A percentile compares a stretch with the other conserved stretches of the same genome.
Evolutionary conservation across 2,113 vertebrate genomes (phyloP).

Genomic region (Lethenteron reissneri): DNA sequence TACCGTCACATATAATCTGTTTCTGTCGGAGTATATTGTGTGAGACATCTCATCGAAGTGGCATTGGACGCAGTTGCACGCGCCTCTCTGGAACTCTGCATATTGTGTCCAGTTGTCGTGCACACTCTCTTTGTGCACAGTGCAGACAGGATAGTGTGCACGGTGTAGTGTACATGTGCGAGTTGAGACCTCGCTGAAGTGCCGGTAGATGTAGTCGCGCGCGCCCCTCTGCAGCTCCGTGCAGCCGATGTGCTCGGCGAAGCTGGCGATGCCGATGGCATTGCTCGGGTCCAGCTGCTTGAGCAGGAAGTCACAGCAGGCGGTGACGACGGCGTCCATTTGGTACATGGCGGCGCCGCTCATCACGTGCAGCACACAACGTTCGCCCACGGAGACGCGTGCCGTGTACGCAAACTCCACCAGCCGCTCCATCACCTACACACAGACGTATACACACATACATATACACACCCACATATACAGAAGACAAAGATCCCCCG

Average conservation of each 20-base stretch:
- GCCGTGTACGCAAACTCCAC: conserved; percentile 84
- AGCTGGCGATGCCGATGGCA: conserved; percentile 78
- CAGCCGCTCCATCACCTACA: conserved; percentile 47
- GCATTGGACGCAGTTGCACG: too few relatives aligned
- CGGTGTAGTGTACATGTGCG: too few relatives aligned
- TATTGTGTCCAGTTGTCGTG: too few relatives aligned
- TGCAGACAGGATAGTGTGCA: too few relatives aligned
- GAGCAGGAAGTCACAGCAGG: conserved; percentile 64
- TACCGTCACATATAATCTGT: too few relatives aligned
- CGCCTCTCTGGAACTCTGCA: too few relatives aligned
- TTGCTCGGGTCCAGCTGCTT: conserved; percentile 84
- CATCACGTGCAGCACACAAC: conserved; percentile 76
- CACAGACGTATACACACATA: not conserved
- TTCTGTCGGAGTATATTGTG: too few relatives aligned
- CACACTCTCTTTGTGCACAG: too few relatives aligned
- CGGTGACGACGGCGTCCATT: conserved; percentile 74
- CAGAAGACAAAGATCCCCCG: too few relatives aligned
- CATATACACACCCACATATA: too few relatives aligned
- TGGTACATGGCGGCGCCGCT: conserved; percentile 89
- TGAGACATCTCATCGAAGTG: too few relatives aligned
- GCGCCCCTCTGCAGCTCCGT: conserved; percentile 60
- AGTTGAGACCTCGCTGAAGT: conserved; percentile 52
- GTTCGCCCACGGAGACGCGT: conserved; percentile 70
- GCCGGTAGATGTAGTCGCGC: conserved; percentile 75
- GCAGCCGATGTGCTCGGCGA: conserved; percentile 70